phyloP scores from a whole-genome alignment of 2,888 invertebrate genomes.

The Oscheius sp. region DNA sequence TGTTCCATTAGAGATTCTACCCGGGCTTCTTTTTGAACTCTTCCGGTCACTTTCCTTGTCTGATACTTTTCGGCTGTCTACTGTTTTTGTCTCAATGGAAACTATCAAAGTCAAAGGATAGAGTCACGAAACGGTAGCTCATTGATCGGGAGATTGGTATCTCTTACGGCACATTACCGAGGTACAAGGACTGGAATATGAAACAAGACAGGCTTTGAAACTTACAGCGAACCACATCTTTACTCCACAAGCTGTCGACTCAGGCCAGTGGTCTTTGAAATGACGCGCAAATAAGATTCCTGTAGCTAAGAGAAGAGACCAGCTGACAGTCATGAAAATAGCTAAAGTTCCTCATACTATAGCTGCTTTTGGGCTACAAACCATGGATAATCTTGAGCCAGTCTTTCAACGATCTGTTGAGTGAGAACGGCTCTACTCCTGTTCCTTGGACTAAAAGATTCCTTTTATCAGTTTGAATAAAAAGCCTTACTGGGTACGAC shows the following conservation, averaged over 20 bases:
- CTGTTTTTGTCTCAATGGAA: too few relatives aligned
- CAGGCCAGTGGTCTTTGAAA: constrained; percentile 53
- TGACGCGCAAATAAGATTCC: constrained; percentile 54
- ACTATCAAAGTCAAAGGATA: too few relatives aligned
- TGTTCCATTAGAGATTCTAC: too few relatives aligned
- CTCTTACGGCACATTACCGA: too few relatives aligned
- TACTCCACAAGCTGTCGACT: constrained; percentile 45
- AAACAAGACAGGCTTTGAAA: not conserved
- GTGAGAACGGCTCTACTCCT: constrained; percentile 13
- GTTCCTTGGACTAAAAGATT: constrained; percentile 17
- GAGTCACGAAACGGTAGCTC: too few relatives aligned
- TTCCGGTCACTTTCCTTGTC: too few relatives aligned
- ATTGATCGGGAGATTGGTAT: too few relatives aligned
- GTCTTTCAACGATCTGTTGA: constrained; percentile 8
- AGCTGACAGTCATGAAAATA: constrained; percentile 49
- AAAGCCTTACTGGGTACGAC: constrained; percentile 8
- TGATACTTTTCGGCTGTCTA: too few relatives aligned
- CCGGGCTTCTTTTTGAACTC: too few relatives aligned
- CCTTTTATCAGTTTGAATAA: not conserved
- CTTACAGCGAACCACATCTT: constrained; percentile 59
- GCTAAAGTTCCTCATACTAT: constrained; percentile 22
- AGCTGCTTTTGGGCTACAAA: not conserved
- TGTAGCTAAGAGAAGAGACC: constrained; percentile 50
- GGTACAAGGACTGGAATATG: too few relatives aligned
- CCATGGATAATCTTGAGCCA: constrained; percentile 29